These are phyloP conservation scores for Malaclemys terrapin DNA, from an alignment of 2,113 vertebrate species.

Conservation along the genomic window DNA sequence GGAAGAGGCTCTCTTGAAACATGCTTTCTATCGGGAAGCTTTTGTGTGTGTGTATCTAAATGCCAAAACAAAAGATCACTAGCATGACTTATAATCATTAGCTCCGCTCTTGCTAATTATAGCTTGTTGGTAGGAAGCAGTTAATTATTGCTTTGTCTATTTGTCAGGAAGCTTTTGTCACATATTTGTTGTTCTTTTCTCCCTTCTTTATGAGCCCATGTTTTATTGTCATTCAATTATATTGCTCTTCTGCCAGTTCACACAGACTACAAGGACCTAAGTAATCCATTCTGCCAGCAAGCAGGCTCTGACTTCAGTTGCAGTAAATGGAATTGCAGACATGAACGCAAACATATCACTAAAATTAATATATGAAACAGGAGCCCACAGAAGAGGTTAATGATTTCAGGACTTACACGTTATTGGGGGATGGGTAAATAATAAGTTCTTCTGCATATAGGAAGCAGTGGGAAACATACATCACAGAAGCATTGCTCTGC, in stretches of 20 bases:
- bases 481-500: neutral
- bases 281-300: neutral
- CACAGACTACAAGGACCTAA: neutral
- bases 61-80: slow-evolving; percentile 7
- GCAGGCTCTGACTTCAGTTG: neutral
- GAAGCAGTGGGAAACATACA: neutral
- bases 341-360: neutral
- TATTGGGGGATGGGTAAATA: neutral
- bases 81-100: slow-evolving; percentile 33
- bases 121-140: neutral
- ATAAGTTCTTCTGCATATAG: neutral
- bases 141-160: slow-evolving; percentile 59
- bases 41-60: slow-evolving; percentile 31
- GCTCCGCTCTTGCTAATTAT: slow-evolving; percentile 27
- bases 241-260: neutral
- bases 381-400: neutral
- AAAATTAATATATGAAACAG: neutral
- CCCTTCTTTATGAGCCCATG: neutral
- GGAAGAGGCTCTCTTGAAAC: neutral
- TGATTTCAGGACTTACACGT: accelerated
- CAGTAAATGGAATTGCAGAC: neutral
- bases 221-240: slow-evolving; percentile 14
- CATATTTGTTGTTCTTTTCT: neutral
- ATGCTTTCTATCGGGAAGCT: neutral
- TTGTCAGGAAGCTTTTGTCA: slow-evolving; percentile 40